Evolutionary conservation across 2,888 invertebrate genomes (phyloP), one percentile per base, ranked within the genome.

Genomic region (Sarcophaga rosellei): DNA sequence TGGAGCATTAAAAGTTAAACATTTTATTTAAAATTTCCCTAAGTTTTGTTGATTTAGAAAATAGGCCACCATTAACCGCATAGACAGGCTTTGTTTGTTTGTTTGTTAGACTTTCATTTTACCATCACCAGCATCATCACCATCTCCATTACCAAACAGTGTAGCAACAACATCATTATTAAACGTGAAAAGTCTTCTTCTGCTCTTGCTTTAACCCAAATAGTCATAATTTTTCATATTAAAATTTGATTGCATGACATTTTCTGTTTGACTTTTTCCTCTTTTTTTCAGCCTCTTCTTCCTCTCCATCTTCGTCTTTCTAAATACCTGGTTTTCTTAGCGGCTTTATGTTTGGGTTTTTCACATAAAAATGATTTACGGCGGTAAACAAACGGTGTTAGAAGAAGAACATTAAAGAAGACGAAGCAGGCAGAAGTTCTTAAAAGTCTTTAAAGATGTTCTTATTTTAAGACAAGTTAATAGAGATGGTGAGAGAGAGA

Each of bases 321-420:
- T 76, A 69, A 59, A 63, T 77, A 47, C 5, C n/a, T n/a, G 11
- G 20, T 8, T 70, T 61, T 65, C 70, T 57, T 53, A 53, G 17
- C 53, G 70, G 23, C 21, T 8, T 70, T 44, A 57, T 72, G 69
- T 61, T 72, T 25, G 57, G 17, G 15, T 77, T 73, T 83, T 47
- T 53, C 53, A 47, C 72, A 72, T 59, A 15, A 76, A 83, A 73
- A 77, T 73, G 77, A 83, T 83, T 82, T 83, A 83, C 73, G 61
- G 53, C 61, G 61, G 61, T 77, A 61, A 35, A 23, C 53, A 47
- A 21, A 8, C 82, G 77, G 25, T 17, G 53, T 70, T 72, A 74
- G 5, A 47, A 23, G 25, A 47, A 35, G 35, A 35, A 35, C 35
- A 35, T 35, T 35, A 35, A 35, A 35, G 35, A 3, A 35, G 8